Percentiles rank a stretch among this genome's conserved stretches.
Conservation (phyloP, 2,888 invertebrate species). For the Acanthosepion esculentum region DNA sequence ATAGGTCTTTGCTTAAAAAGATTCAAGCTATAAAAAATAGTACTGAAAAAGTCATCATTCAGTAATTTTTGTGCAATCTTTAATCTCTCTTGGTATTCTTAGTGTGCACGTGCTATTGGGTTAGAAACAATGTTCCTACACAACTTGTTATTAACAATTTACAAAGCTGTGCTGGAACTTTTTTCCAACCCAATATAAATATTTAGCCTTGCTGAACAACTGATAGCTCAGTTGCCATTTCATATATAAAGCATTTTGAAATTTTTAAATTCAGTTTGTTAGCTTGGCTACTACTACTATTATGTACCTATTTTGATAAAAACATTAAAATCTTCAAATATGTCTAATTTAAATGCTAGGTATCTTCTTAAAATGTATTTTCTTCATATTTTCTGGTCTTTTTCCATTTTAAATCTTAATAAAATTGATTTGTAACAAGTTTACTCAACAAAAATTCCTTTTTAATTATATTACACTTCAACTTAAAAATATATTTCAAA, state of each 20-base stretch:
- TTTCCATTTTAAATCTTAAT: too few species aligned
- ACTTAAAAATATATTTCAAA: background rate
- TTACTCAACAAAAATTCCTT: background rate
- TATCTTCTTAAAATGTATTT: background rate
- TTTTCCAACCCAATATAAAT: background rate
- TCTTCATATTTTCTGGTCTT: background rate
- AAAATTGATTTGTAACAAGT: background rate
- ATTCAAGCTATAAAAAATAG: too few species aligned
- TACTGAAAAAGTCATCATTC: background rate
- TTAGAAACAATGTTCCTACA: too few species aligned
- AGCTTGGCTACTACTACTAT: background rate
- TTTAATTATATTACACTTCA: background rate
- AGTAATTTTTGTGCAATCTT: background rate
- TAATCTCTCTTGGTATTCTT: background rate
- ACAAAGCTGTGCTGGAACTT: too few species aligned
- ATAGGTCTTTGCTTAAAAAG: background rate
- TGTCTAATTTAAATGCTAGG: background rate
- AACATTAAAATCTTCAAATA: background rate
- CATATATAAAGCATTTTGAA: background rate
- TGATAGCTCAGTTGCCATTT: background rate
- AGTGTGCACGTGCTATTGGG: background rate
- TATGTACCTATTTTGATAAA: background rate
- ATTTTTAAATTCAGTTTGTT: background rate
- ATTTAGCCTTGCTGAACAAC: background rate
- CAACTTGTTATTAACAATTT: too few species aligned